Percentiles rank a stretch among this genome's conserved stretches.
These are phyloP conservation scores for Lissonota sp. DNA, from an alignment of 2,888 invertebrate species.

Conservation along the genomic window DNA sequence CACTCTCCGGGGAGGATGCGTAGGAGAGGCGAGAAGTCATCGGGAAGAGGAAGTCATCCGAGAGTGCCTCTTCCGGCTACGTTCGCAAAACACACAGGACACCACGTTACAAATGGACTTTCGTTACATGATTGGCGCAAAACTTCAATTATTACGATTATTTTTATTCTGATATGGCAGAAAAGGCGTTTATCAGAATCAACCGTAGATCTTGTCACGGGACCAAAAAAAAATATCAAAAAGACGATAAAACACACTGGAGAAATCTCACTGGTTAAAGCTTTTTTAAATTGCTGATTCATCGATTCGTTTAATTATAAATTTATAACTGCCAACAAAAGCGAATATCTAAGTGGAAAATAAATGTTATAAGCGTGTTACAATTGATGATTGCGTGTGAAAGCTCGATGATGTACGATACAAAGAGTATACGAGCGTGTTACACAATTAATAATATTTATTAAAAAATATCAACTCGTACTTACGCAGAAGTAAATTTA, in stretches of 20 bases:
- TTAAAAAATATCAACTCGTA: constrained; percentile 33
- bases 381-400: constrained; percentile 13
- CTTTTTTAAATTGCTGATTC: no score
- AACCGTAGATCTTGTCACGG: neutral
- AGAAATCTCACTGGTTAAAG: neutral
- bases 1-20: constrained; percentile 98
- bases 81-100: constrained; percentile 80
- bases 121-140: constrained; percentile 61
- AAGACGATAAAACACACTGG: constrained; percentile 23
- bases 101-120: constrained; percentile 75
- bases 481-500: constrained; percentile 41
- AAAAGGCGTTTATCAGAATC: constrained; percentile 20
- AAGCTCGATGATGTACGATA: constrained; percentile 32
- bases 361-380: constrained; percentile 32
- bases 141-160: constrained; percentile 49
- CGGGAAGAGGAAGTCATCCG: constrained; percentile 99
- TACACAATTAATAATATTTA: constrained; percentile 1
- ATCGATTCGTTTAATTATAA: no score
- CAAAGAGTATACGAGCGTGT: constrained; percentile 31
- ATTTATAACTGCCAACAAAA: no score
- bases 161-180: neutral
- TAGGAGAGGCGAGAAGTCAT: constrained; percentile 98
- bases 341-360: no score
- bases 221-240: neutral
- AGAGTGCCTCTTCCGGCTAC: constrained; percentile 97